A percentile compares a stretch with the other conserved stretches of the same genome.
phyloP scores from a whole-genome alignment of 2,797 vertebrate genomes.

The Falco berigora region DNA sequence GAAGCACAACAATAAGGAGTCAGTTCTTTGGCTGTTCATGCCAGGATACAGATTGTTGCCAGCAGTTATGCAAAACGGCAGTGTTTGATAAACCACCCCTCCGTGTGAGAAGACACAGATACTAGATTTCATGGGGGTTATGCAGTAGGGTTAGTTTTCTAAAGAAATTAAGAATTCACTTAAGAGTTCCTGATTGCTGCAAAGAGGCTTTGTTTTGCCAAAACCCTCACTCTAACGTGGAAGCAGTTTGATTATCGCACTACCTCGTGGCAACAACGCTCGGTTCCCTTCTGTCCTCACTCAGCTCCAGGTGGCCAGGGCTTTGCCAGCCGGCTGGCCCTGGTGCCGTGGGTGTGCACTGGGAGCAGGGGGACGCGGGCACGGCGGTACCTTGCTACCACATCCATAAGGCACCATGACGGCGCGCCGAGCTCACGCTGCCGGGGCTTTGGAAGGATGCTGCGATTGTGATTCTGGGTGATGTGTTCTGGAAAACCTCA shows the following conservation, averaged over 20 bases:
- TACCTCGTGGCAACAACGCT: not conserved
- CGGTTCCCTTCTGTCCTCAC: not conserved
- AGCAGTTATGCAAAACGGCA: not conserved
- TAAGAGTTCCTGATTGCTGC: not conserved
- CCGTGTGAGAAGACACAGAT: not conserved
- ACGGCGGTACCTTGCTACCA: not conserved
- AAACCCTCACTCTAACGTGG: not conserved
- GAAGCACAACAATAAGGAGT: not conserved
- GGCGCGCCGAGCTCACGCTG: accelerated
- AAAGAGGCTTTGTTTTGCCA: not conserved
- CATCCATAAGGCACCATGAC: accelerated
- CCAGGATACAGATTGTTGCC: not conserved
- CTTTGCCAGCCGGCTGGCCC: not conserved
- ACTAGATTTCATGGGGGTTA: not conserved
- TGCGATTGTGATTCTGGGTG: not conserved
- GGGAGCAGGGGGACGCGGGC: not conserved
- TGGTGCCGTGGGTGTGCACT: accelerated
- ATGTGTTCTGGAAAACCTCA: not conserved
- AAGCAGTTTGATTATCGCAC: not conserved
- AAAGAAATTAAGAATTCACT: not conserved
- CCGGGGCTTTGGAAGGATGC: not conserved
- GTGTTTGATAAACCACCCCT: not conserved
- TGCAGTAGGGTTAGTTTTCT: not conserved
- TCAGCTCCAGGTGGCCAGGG: accelerated
- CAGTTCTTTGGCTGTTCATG: not conserved